Conservation (phyloP, 1,140 invertebrate species). For the Caenorhabditis elegans region DNA sequence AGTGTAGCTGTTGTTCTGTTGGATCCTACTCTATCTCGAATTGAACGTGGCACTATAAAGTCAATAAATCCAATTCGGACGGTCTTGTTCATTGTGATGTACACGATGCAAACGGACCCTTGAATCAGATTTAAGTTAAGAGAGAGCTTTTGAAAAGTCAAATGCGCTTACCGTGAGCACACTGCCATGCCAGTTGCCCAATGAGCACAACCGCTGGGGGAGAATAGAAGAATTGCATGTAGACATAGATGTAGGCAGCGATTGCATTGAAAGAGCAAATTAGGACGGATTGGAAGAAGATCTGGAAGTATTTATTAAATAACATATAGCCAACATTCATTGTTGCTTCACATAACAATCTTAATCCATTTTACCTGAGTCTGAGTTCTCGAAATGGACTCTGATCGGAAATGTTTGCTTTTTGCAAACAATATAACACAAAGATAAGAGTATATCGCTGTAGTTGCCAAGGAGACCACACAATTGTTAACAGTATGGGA, state of each 20-base stretch:
- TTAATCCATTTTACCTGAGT: neutral
- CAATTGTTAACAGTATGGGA: slow-evolving; percentile 34
- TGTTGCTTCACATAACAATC: no score
- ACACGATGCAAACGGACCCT: slow-evolving; percentile 21
- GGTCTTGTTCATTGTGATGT: slow-evolving; percentile 27
- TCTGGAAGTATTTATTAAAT: slow-evolving; percentile 14
- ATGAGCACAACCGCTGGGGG: slow-evolving; percentile 21
- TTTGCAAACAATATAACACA: slow-evolving; percentile 1
- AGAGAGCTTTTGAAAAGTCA: neutral
- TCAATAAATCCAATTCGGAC: slow-evolving; percentile 32
- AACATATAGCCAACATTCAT: no score
- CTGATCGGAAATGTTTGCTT: neutral
- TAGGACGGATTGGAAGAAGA: slow-evolving; percentile 38
- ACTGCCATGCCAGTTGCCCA: slow-evolving; percentile 42
- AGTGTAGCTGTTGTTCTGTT: neutral
- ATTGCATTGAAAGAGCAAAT: slow-evolving; percentile 36
- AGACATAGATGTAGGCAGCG: slow-evolving; percentile 41
- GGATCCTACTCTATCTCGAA: neutral
- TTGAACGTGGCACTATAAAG: neutral
- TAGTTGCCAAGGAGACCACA: neutral
- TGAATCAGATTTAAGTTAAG: neutral
- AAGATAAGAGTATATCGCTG: slow-evolving; percentile 15
- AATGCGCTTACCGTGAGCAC: slow-evolving; percentile 6
- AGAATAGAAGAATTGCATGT: slow-evolving; percentile 44
- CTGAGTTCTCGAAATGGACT: neutral